Evolutionary conservation across 2,113 vertebrate genomes (phyloP).

Genomic region (Caranx melampygus): DNA sequence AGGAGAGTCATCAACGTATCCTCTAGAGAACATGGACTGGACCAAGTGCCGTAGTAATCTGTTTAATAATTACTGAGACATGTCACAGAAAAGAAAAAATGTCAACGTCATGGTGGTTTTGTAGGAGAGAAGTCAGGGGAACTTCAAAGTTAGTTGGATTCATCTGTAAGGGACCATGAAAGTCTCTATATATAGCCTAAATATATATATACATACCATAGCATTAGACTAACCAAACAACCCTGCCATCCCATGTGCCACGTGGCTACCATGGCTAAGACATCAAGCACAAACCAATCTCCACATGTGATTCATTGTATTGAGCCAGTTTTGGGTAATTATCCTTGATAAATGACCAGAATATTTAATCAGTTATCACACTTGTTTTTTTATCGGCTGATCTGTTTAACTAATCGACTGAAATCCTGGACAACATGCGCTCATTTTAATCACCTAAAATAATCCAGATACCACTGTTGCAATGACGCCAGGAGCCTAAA

Average conservation of each 20-base stretch:
- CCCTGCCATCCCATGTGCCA: no score
- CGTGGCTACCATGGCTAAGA: no score
- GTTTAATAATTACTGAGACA: background rate
- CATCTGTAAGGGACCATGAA: no score
- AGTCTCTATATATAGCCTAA: no score
- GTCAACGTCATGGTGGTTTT: background rate
- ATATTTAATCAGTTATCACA: background rate
- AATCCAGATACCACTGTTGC: background rate
- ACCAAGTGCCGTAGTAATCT: no score
- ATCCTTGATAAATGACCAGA: background rate
- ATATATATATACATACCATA: no score
- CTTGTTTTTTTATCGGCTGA: background rate
- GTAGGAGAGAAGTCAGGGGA: background rate
- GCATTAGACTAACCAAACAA: no score
- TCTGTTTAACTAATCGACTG: background rate
- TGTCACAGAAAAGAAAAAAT: background rate
- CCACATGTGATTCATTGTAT: background rate
- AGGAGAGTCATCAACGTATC: no score
- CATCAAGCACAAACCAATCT: background rate
- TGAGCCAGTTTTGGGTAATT: conserved; percentile 1
- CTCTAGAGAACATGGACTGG: no score
- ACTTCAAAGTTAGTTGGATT: no score
- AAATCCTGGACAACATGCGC: background rate
- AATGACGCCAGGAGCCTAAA: background rate
- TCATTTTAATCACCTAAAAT: background rate